Conservation (phyloP, 2,113 vertebrate genomes). For the Trichechus manatus region DNA sequence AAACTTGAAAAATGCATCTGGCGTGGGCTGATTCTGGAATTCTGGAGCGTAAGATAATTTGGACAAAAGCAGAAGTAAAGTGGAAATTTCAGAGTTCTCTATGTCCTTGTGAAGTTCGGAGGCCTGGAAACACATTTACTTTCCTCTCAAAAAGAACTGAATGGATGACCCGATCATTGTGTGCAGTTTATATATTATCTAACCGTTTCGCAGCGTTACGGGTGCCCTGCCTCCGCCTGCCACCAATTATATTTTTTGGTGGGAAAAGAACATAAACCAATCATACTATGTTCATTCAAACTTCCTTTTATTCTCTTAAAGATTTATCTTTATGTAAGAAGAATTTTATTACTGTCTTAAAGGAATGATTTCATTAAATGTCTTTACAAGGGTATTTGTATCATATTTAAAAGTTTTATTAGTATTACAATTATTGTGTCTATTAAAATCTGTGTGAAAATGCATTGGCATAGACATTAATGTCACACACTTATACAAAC, state of each 20-base stretch:
- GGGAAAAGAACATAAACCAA: background rate
- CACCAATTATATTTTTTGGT: background rate
- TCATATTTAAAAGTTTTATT: constrained; percentile 13
- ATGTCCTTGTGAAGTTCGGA: background rate
- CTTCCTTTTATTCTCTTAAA: background rate
- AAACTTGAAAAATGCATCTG: constrained; percentile 59
- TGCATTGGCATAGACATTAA: background rate
- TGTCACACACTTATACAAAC: background rate
- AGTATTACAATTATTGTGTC: background rate
- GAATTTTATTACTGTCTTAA: constrained; percentile 24
- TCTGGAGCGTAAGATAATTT: constrained; percentile 49
- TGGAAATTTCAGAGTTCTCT: constrained; percentile 7
- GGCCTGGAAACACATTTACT: background rate
- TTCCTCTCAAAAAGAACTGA: background rate
- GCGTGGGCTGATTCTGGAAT: background rate
- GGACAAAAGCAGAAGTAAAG: constrained; percentile 39
- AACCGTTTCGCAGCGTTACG: background rate
- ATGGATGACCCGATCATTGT: background rate
- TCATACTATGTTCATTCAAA: background rate
- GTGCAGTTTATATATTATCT: background rate
- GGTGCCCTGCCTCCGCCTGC: background rate
- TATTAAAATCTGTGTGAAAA: constrained; percentile 1
- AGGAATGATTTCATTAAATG: background rate
- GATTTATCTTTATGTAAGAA: background rate
- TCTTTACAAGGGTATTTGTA: background rate